phyloP scores from a whole-genome alignment of 2,797 vertebrate genomes.

The Rhyacichthys aspro region DNA sequence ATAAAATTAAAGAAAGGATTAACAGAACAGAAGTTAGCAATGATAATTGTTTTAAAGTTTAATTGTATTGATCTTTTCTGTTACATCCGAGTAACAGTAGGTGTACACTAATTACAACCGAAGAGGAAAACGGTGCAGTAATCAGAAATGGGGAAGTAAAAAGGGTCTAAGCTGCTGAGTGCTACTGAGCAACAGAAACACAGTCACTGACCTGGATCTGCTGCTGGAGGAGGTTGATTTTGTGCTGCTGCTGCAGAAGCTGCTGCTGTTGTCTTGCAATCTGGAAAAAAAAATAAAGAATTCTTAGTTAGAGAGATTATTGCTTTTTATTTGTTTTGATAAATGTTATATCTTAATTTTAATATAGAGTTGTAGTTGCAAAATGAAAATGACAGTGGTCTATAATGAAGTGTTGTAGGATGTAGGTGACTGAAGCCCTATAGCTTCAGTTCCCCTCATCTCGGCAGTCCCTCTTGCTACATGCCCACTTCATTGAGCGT shows the following conservation, averaged over 20 bases:
- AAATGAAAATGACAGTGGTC: conserved; percentile 42
- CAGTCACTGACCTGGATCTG: conserved; percentile 98
- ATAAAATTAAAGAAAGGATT: conserved; percentile 50
- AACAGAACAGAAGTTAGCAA: conserved; percentile 27
- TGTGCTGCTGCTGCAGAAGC: conserved; percentile 99
- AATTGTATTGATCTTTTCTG: conserved; percentile 49
- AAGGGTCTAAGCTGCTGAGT: conserved; percentile 26
- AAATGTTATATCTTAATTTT: not conserved
- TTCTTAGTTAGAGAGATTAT: conserved; percentile 1
- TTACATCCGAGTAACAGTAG: conserved; percentile 32
- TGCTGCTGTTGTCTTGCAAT: conserved; percentile 99
- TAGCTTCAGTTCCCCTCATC: conserved; percentile 66
- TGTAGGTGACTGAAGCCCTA: conserved; percentile 45
- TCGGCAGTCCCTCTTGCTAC: conserved; percentile 86
- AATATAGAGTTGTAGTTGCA: not conserved
- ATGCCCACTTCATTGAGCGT: conserved; percentile 94
- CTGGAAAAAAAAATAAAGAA: conserved; percentile 82
- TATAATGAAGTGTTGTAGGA: conserved; percentile 40
- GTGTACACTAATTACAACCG: conserved; percentile 37
- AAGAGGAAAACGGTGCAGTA: conserved; percentile 37
- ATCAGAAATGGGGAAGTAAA: conserved; percentile 28
- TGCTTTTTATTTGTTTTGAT: not conserved
- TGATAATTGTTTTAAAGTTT: conserved; percentile 54
- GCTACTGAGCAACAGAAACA: conserved; percentile 47
- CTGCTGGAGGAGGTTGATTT: conserved; percentile 99